Conservation (phyloP, 2,797 vertebrate genomes). For the Heterohyrax brucei region DNA sequence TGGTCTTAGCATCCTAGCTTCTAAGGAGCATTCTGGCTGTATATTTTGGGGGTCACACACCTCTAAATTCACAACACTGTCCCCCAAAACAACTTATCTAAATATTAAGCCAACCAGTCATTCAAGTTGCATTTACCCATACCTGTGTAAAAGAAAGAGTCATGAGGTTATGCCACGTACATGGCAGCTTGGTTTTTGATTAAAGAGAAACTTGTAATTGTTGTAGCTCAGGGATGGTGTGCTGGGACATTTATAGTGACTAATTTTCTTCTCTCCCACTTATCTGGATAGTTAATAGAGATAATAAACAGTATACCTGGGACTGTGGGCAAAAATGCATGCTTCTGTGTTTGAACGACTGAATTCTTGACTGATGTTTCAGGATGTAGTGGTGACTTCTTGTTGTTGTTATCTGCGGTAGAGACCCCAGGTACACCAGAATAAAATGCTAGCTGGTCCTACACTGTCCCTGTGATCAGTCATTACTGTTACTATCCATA, state of each 20-base stretch:
- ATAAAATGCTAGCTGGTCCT: too few relatives aligned
- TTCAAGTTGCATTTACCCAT: not conserved
- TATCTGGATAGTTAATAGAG: conserved; percentile 25
- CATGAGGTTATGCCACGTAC: not conserved
- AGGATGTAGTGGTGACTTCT: not conserved
- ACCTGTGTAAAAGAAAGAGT: not conserved
- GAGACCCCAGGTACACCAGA: too few relatives aligned
- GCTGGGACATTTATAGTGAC: not conserved
- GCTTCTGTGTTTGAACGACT: not conserved
- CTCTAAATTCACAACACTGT: too few relatives aligned
- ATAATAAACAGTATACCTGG: conserved; percentile 27
- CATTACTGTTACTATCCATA: too few relatives aligned
- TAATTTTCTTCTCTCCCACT: conserved; percentile 1
- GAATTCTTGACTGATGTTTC: not conserved
- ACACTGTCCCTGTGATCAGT: too few relatives aligned
- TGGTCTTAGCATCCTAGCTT: too few relatives aligned
- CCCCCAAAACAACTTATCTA: not conserved
- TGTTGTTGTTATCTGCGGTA: not conserved
- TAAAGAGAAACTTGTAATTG: conserved; percentile 24
- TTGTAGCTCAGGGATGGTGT: not conserved
- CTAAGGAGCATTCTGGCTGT: too few relatives aligned
- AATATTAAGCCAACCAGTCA: not conserved
- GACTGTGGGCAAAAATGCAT: not conserved
- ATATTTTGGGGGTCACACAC: too few relatives aligned
- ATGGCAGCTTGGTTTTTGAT: not conserved